Evolutionary conservation across 2,113 vertebrate genomes (phyloP).

Genomic region (Zosterops borbonicus): DNA sequence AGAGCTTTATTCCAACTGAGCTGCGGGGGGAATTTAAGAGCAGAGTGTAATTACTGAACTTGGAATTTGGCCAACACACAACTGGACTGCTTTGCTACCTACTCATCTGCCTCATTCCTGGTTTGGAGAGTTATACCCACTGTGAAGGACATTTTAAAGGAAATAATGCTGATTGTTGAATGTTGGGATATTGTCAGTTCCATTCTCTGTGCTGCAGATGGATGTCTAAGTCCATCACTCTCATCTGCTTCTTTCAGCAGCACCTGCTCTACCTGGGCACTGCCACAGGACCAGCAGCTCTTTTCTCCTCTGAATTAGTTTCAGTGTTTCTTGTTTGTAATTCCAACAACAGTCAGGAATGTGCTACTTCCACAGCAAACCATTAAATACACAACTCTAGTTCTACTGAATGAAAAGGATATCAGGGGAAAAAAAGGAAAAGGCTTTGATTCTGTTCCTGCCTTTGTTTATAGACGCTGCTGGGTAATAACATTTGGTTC

Average conservation of each 20-base stretch:
- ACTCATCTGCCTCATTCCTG: neutral
- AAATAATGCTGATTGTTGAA: neutral
- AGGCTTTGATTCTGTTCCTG: neutral
- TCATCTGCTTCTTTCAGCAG: neutral
- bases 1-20: neutral
- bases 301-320: neutral
- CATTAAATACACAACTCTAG: neutral
- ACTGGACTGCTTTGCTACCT: neutral
- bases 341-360: neutral
- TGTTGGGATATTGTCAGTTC: neutral
- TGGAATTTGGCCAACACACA: neutral
- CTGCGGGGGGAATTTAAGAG: neutral
- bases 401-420: neutral
- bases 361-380: neutral
- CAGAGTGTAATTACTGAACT: neutral
- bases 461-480: neutral
- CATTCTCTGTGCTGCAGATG: accelerated
- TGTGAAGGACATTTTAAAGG: neutral
- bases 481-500: neutral
- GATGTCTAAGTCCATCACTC: neutral
- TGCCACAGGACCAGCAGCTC: neutral
- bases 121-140: neutral
- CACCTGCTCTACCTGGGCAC: neutral
- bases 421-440: neutral
- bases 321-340: neutral